A percentile compares a stretch with the other conserved stretches of the same genome.
These are phyloP conservation scores for Coboldia fuscipes DNA, from an alignment of 1,140 invertebrate genomes.

Conservation along the genomic window DNA sequence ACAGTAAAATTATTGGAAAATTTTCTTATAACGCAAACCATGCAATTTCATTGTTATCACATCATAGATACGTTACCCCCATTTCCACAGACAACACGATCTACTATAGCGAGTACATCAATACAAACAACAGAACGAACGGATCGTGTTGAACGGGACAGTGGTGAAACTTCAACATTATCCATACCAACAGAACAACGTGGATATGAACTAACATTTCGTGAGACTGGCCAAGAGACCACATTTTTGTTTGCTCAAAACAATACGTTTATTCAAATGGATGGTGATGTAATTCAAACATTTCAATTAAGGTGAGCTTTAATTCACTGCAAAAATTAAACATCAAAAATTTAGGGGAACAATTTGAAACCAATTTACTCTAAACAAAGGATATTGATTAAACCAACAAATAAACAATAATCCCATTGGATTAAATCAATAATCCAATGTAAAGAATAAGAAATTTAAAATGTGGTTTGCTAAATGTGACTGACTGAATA, in stretches of 20 bases:
- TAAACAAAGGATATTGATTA: too few relatives aligned
- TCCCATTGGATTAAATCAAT: too few relatives aligned
- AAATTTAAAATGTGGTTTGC: too few relatives aligned
- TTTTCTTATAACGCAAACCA: constrained; percentile 1
- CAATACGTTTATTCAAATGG: constrained; percentile 70
- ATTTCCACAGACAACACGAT: constrained; percentile 15
- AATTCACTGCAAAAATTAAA: too few relatives aligned
- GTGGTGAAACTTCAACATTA: constrained; percentile 10
- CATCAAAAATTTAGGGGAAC: too few relatives aligned
- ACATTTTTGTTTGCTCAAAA: constrained; percentile 74
- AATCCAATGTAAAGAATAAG: too few relatives aligned
- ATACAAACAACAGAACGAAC: constrained; percentile 22
- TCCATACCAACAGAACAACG: constrained; percentile 45
- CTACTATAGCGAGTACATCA: constrained; percentile 24
- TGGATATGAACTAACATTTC: constrained; percentile 55
- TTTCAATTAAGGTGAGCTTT: constrained; percentile 57
- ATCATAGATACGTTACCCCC: constrained; percentile 16
- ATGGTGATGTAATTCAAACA: constrained; percentile 61
- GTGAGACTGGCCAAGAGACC: constrained; percentile 50
- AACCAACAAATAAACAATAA: too few relatives aligned
- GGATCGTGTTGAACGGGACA: constrained; percentile 17
- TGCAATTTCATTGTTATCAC: background rate
- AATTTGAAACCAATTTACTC: too few relatives aligned
- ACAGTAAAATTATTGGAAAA: background rate
- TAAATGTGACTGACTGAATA: too few relatives aligned